Conservation (phyloP, 2,113 vertebrate genomes). For the Neogobius melanostomus region DNA sequence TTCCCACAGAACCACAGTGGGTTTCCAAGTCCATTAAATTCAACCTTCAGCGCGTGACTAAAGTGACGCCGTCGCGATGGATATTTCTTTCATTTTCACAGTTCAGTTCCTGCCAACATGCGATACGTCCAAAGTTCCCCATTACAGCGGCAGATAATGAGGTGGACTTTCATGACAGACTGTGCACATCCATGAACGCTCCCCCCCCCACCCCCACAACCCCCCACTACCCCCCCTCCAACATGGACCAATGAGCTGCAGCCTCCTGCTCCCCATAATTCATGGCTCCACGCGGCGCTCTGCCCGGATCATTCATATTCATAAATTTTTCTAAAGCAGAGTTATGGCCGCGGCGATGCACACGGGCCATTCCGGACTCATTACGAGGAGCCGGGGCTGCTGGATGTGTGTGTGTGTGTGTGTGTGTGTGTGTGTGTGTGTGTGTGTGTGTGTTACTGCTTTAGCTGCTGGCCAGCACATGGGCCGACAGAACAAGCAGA, state of each 20-base stretch:
- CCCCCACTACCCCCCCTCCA: not conserved
- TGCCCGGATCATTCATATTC: conserved; percentile 55
- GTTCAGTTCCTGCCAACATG: conserved; percentile 24
- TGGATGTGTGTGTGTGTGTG: not conserved
- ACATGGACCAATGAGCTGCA: conserved; percentile 23
- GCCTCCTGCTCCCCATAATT: conserved; percentile 48
- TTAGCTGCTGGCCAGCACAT: conserved; percentile 47
- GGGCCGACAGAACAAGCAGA: conserved; percentile 23
- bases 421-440: no score
- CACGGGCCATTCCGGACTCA: conserved; percentile 58
- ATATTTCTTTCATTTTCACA: conserved; percentile 26
- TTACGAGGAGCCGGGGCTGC: conserved; percentile 35
- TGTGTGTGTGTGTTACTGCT: not conserved
- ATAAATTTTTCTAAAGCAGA: conserved; percentile 51
- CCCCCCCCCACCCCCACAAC: conserved; percentile 16
- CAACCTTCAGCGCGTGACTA: no score
- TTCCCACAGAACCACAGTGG: no score
- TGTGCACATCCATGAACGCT: conserved; percentile 1
- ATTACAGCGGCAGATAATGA: conserved; percentile 52
- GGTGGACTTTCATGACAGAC: conserved; percentile 18
- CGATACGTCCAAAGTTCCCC: conserved; percentile 46
- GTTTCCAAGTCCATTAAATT: no score
- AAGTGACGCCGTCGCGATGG: no score
- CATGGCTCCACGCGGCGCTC: conserved; percentile 36
- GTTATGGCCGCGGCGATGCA: conserved; percentile 52